Percentiles rank a stretch among this genome's conserved stretches.
Conservation (phyloP, 1,140 invertebrate species). For the Daktulosphaira vitifoliae region DNA sequence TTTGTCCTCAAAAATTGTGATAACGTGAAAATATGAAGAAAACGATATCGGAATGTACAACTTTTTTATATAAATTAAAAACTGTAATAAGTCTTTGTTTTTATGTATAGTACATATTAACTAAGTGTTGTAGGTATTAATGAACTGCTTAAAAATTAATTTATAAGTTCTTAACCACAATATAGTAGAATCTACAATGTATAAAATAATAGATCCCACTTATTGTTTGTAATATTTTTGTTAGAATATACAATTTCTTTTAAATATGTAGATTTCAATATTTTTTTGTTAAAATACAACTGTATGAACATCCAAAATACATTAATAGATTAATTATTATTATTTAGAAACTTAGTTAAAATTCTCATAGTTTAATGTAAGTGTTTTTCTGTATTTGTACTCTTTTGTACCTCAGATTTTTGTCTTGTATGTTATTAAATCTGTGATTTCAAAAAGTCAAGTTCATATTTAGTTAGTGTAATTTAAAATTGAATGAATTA, state of each 20-base stretch:
- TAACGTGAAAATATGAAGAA: constrained; percentile 18
- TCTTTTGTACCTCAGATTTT: constrained; percentile 14
- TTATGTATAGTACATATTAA: constrained; percentile 27
- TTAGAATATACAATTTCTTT: neutral
- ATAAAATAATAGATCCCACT: too few relatives aligned
- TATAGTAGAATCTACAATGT: neutral
- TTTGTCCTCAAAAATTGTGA: constrained; percentile 14
- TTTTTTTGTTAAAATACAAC: constrained; percentile 6
- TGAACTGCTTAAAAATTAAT: constrained; percentile 17
- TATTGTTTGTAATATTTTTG: constrained; percentile 3
- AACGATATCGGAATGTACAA: constrained; percentile 9
- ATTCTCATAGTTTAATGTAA: constrained; percentile 25
- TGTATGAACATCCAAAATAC: neutral
- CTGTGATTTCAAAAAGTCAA: constrained; percentile 18
- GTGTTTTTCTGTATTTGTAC: constrained; percentile 24
- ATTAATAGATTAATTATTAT: constrained; percentile 8
- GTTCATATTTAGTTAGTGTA: constrained; percentile 15
- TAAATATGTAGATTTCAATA: constrained; percentile 5
- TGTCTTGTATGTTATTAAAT: constrained; percentile 22
- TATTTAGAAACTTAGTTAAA: constrained; percentile 14
- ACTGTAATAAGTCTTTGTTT: constrained; percentile 19
- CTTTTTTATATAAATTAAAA: constrained; percentile 13
- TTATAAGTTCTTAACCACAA: constrained; percentile 17
- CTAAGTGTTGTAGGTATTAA: constrained; percentile 21
- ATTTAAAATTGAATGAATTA: constrained; percentile 31